phyloP scores from a whole-genome alignment of 2,888 invertebrate species.

The Cabera pusaria region DNA sequence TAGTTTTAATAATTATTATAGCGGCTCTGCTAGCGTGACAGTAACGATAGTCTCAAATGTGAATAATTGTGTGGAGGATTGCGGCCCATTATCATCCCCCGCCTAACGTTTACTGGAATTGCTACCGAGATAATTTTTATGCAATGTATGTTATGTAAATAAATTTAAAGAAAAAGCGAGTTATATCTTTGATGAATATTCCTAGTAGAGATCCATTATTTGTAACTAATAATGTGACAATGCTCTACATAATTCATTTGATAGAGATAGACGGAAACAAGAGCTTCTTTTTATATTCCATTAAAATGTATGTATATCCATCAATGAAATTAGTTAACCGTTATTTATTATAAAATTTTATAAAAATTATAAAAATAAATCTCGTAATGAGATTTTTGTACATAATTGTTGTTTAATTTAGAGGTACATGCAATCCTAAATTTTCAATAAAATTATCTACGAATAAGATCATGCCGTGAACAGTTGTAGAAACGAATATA shows the following conservation, averaged over 20 bases:
- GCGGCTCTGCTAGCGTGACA: conserved; percentile 55
- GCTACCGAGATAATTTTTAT: conserved; percentile 63
- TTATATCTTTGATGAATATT: background rate
- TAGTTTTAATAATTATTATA: conserved; percentile 60
- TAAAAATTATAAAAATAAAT: conserved; percentile 52
- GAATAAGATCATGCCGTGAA: too few relatives aligned
- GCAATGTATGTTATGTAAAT: conserved; percentile 78
- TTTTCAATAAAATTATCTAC: too few relatives aligned
- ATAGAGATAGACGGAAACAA: conserved; percentile 6
- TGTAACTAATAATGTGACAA: conserved; percentile 19
- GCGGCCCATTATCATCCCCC: conserved; percentile 21
- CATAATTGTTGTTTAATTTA: conserved; percentile 57
- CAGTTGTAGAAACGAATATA: too few relatives aligned
- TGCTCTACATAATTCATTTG: too few relatives aligned
- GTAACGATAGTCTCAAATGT: conserved; percentile 51
- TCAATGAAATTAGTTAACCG: conserved; percentile 43
- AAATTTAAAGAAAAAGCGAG: conserved; percentile 57
- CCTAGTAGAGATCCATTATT: conserved; percentile 33
- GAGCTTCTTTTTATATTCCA: conserved; percentile 48
- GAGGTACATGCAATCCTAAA: conserved; percentile 2
- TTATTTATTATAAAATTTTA: conserved; percentile 53
- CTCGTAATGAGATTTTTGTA: conserved; percentile 53
- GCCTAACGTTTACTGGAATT: conserved; percentile 41
- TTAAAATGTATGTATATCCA: conserved; percentile 47
- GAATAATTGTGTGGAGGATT: conserved; percentile 35